phyloP scores from a whole-genome alignment of 1,140 invertebrate species.

The Cheumatopsyche charites region DNA sequence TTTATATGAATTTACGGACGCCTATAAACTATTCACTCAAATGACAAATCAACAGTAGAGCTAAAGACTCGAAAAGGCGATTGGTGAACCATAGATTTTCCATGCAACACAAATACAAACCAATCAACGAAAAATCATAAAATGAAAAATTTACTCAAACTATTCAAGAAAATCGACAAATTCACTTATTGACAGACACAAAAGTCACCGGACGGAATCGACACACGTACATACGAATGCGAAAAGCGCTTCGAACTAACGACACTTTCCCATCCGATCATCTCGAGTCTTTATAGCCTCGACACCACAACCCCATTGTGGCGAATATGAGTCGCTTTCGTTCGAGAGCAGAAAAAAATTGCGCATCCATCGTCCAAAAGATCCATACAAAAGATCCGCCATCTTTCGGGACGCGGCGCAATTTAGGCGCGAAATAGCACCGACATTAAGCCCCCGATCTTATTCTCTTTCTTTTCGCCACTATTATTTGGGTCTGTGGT shows the following conservation, averaged over 20 bases:
- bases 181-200: not conserved
- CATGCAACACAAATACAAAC: no score
- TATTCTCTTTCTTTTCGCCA: not conserved
- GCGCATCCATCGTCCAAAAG: not conserved
- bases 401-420: conserved; percentile 23
- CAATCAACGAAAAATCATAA: no score
- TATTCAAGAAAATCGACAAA: conserved; percentile 5
- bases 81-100: no score
- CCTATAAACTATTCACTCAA: no score
- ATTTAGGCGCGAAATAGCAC: conserved; percentile 17
- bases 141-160: no score
- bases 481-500: not conserved
- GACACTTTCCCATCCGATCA: conserved; percentile 31
- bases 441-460: not conserved
- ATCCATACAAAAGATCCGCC: conserved; percentile 10
- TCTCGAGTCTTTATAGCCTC: conserved; percentile 27
- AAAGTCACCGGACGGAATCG: not conserved
- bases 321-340: conserved; percentile 29
- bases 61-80: no score
- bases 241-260: conserved; percentile 17
- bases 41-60: no score
- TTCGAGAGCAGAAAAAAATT: not conserved
- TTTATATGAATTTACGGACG: no score
- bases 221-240: not conserved
- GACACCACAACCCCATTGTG: conserved; percentile 19